phyloP scores from a whole-genome alignment of 2,888 invertebrate genomes.

The Pachycephus smyrnensis region DNA sequence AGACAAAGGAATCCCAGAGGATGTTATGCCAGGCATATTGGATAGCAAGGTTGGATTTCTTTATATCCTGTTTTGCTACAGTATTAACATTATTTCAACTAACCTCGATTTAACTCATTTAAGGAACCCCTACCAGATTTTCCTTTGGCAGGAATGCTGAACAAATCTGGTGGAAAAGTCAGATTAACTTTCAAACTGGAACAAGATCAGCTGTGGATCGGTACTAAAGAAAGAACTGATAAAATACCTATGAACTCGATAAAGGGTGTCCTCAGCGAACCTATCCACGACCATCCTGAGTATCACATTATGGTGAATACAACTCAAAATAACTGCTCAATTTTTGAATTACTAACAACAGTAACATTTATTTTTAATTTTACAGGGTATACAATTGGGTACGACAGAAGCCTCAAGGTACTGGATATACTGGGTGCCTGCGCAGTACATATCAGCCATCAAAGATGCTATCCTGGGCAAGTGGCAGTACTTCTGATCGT shows the following conservation, averaged over 20 bases:
- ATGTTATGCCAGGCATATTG: constrained; percentile 88
- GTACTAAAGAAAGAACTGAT: constrained; percentile 92
- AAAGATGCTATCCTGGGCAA: constrained; percentile 91
- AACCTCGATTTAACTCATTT: constrained; percentile 34
- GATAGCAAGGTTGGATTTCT: constrained; percentile 74
- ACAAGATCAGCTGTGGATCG: constrained; percentile 90
- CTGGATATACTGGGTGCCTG: constrained; percentile 96
- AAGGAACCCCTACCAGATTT: constrained; percentile 84
- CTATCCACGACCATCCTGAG: constrained; percentile 89
- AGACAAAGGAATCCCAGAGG: constrained; percentile 91
- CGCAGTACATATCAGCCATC: constrained; percentile 89
- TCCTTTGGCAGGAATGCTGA: constrained; percentile 90
- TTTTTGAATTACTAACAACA: not conserved
- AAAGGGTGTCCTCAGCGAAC: constrained; percentile 82
- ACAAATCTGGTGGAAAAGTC: constrained; percentile 90
- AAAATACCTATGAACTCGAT: constrained; percentile 92
- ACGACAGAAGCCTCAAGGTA: constrained; percentile 92
- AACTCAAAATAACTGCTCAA: not conserved
- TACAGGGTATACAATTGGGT: constrained; percentile 87
- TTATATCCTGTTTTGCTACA: not conserved
- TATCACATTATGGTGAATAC: constrained; percentile 88
- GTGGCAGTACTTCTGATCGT: constrained; percentile 81
- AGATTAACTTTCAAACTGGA: constrained; percentile 92
- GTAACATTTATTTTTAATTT: constrained; percentile 26
- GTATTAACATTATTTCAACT: not conserved